A percentile compares a stretch with the other conserved stretches of the same genome.
Evolutionary conservation across 2,888 invertebrate species (phyloP).

Genomic region (Sphaeridia pumilis): DNA sequence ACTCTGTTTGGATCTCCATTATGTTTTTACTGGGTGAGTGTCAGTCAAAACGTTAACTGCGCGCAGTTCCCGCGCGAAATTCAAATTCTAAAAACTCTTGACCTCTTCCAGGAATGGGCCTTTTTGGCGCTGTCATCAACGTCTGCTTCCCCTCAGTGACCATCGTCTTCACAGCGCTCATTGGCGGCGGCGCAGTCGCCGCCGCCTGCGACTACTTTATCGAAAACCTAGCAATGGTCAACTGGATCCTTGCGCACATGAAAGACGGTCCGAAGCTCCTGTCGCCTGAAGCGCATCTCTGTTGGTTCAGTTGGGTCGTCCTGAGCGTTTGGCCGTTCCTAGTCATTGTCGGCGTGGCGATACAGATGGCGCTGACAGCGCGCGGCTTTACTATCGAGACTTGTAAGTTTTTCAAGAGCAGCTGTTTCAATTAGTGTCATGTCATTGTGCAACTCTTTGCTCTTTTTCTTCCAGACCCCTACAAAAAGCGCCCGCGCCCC

Average conservation of each 20-base stretch:
- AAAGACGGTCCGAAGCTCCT: no score
- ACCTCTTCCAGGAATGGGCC: conserved; percentile 21
- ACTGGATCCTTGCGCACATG: conserved; percentile 58
- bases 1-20: conserved; percentile 53
- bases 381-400: conserved; percentile 53
- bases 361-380: conserved; percentile 59
- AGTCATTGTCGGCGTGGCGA: conserved; percentile 53
- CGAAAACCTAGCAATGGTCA: conserved; percentile 53
- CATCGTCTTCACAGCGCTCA: conserved; percentile 60
- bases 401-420: no score
- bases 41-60: background rate
- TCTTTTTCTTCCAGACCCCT: conserved; percentile 38
- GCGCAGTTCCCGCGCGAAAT: background rate
- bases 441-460: no score
- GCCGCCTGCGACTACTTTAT: conserved; percentile 62
- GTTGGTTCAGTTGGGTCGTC: conserved; percentile 53
- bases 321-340: conserved; percentile 61
- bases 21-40: conserved; percentile 52
- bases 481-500: conserved; percentile 43
- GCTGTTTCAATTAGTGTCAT: background rate
- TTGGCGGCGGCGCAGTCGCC: conserved; percentile 61
- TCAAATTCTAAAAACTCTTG: background rate
- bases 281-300: conserved; percentile 31
- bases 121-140: conserved; percentile 33
- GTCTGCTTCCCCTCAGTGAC: conserved; percentile 44